These are phyloP conservation scores for Chaenogobius annularis DNA, from an alignment of 2,113 vertebrate genomes.

Conservation along the genomic window DNA sequence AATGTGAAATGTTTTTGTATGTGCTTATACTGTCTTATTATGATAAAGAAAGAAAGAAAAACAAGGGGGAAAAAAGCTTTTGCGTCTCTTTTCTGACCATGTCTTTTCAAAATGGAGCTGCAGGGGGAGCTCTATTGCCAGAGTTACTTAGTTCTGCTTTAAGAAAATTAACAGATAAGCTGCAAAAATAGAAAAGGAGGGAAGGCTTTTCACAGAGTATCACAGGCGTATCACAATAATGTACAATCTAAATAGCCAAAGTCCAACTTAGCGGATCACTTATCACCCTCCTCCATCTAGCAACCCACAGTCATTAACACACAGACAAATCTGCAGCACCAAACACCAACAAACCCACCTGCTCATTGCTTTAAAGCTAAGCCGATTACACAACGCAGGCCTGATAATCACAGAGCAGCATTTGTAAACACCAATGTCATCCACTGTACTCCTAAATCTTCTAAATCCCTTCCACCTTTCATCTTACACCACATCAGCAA, in stretches of 20 bases:
- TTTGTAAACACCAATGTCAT: slow-evolving; percentile 65
- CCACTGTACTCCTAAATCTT: slow-evolving; percentile 66
- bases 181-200: not conserved
- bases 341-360: slow-evolving; percentile 57
- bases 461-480: slow-evolving; percentile 70
- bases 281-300: slow-evolving; percentile 48
- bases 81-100: too few relatives aligned
- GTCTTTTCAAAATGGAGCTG: too few relatives aligned
- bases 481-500: slow-evolving; percentile 58
- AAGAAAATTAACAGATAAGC: not conserved
- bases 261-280: slow-evolving; percentile 29
- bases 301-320: slow-evolving; percentile 23
- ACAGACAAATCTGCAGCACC: slow-evolving; percentile 8
- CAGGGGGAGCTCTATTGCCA: too few relatives aligned
- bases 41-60: too few relatives aligned
- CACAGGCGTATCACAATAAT: not conserved
- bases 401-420: slow-evolving; percentile 65
- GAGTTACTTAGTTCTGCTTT: not conserved
- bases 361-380: slow-evolving; percentile 66
- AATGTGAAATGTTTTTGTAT: too few relatives aligned
- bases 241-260: not conserved
- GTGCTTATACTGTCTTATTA: too few relatives aligned
- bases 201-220: not conserved
- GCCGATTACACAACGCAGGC: slow-evolving; percentile 69
- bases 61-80: too few relatives aligned